Evolutionary conservation across 2,797 vertebrate genomes (phyloP).

Genomic region (Crocidura indochinensis): DNA sequence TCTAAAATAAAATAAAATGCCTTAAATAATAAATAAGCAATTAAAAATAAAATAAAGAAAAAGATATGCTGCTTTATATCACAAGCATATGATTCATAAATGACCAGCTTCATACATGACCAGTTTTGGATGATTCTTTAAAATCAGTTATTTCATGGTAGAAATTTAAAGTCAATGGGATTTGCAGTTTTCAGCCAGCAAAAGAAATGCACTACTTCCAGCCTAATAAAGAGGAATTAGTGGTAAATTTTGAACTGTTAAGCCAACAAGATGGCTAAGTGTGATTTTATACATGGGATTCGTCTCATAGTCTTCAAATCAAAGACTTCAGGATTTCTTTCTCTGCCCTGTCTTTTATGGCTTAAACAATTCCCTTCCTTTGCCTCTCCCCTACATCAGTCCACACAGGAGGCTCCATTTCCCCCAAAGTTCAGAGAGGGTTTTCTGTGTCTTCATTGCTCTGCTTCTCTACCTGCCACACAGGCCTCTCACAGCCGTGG

Average conservation of each 20-base stretch:
- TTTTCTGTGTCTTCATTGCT: conserved; percentile 67
- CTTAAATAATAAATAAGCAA: too few species aligned
- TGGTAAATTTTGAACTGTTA: conserved; percentile 33
- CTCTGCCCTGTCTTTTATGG: conserved; percentile 57
- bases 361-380: conserved; percentile 43
- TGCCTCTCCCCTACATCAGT: conserved; percentile 76
- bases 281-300: conserved; percentile 29
- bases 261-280: conserved; percentile 28
- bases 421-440: conserved; percentile 85
- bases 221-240: conserved; percentile 23
- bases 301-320: not conserved
- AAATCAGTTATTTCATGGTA: not conserved
- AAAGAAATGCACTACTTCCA: not conserved
- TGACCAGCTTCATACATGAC: not conserved
- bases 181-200: not conserved
- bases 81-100: not conserved
- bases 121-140: not conserved
- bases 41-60: not conserved
- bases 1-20: conserved; percentile 35
- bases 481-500: conserved; percentile 79
- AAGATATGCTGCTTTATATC: not conserved
- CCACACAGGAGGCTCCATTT: conserved; percentile 83
- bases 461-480: conserved; percentile 85
- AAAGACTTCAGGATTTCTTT: conserved; percentile 52
- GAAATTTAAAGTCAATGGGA: not conserved